Evolutionary conservation across 92 coral and sea anemone species (phyloP).

Genomic region (Nematostella vectensis): DNA sequence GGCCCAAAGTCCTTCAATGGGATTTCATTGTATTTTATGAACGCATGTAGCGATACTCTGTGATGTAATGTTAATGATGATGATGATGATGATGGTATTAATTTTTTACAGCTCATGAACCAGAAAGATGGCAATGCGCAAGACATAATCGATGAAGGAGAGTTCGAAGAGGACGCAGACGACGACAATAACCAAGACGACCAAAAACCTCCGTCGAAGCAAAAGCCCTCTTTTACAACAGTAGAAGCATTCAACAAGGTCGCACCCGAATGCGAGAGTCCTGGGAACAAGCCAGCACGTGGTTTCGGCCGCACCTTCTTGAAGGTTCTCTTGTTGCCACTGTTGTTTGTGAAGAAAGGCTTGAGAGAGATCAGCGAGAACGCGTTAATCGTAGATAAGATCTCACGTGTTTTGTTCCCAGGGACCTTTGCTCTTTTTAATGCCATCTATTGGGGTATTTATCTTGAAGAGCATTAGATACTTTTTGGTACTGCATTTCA

Average conservation of each 20-base stretch:
- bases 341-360: neutral
- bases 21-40: too few relatives aligned
- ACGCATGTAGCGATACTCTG: too few relatives aligned
- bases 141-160: constrained; percentile 24
- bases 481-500: too few relatives aligned
- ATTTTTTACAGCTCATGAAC: neutral
- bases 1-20: too few relatives aligned
- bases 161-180: constrained; percentile 13
- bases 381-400: constrained; percentile 16
- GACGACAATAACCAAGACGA: neutral
- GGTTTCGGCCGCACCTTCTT: neutral
- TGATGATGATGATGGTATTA: neutral
- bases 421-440: constrained; percentile 14
- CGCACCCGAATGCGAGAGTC: neutral
- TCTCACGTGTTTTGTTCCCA: constrained; percentile 17
- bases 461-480: constrained; percentile 6
- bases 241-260: constrained; percentile 3
- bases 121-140: neutral
- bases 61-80: too few relatives aligned
- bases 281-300: neutral
- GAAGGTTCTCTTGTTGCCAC: neutral
- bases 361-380: constrained; percentile 2
- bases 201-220: neutral
- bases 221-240: neutral
- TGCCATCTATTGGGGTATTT: constrained; percentile 11